Conservation (phyloP, 92 coral and sea anemone genomes). For the Blastomussa wellsi region DNA sequence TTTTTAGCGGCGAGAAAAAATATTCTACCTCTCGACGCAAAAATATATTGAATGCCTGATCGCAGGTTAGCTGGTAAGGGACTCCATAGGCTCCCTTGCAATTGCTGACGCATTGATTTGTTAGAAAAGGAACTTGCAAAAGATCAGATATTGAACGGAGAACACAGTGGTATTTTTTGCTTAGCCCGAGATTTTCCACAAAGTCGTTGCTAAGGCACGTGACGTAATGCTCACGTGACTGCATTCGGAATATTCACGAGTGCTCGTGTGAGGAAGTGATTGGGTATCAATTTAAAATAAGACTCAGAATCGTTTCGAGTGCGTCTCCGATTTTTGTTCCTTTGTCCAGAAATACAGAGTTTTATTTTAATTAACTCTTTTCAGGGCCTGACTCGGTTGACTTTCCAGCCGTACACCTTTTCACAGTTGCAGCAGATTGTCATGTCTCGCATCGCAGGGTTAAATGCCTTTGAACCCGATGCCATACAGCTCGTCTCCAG, state of each 20-base stretch:
- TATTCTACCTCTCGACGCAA: too few relatives aligned
- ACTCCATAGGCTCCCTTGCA: too few relatives aligned
- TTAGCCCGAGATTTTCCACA: not conserved
- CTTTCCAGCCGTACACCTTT: constrained; percentile 96
- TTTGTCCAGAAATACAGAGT: not conserved
- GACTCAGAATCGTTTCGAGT: not conserved
- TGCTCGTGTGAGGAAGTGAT: not conserved
- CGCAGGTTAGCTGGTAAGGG: too few relatives aligned
- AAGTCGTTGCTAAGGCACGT: not conserved
- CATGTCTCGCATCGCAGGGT: constrained; percentile 79
- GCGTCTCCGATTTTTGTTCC: not conserved
- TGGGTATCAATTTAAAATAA: not conserved
- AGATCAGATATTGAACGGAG: too few relatives aligned
- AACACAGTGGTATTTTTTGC: not conserved
- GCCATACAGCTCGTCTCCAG: constrained; percentile 93
- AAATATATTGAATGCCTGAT: too few relatives aligned
- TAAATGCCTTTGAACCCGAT: constrained; percentile 94
- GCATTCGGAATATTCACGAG: not conserved
- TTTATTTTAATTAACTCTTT: not conserved
- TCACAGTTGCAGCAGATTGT: constrained; percentile 94
- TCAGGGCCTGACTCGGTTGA: constrained; percentile 93
- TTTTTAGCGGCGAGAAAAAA: too few relatives aligned
- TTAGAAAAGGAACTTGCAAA: too few relatives aligned
- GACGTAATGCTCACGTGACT: not conserved
- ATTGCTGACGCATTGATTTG: not conserved